Evolutionary conservation across 2,888 invertebrate genomes (phyloP), one percentile per base, ranked within the genome.

Genomic region (Ormia ochracea): DNA sequence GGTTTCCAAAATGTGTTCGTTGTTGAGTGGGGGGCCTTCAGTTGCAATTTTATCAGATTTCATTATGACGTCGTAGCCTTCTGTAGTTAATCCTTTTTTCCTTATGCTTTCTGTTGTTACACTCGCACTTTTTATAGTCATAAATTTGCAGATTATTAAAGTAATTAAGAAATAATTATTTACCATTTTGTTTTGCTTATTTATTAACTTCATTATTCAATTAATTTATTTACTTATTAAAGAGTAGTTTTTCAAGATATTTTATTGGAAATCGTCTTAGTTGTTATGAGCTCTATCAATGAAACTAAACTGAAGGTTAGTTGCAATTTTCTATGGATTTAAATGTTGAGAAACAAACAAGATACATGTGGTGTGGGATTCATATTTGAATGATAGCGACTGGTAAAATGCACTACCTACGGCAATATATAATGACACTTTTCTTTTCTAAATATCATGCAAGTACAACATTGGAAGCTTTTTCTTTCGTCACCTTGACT

Each of bases 301-400:
- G 43, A 66, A 52, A 59, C 70, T 52, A n/a, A 69, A 69, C 76
- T 76, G 38, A 72, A 54, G 28, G 14, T 52, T 52, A 12, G 38
- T 59, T 12, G 31, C 14, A 17, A 26, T 38, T 38, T 59, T 65
- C 19, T 48, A 26, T 38, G 14, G 17, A 17, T 65, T 54, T 73
- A 54, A 73, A 73, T 54, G 54, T 52, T 54, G 12, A 19, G 45
- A 63, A 36, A 3, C 26, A 54, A 73, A 73, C 54, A 23, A 63
- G 43, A 31, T 63, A 48, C 33, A 31, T 10, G 33, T 33, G 26
- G 33, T 72, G 59, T 61, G 61, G 72, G 61, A 61, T 43, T 52
- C 52, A 43, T 52, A 72, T 21, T 61, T 28, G 17, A 41, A 5
- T 72, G 59, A n/a, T 14, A 26, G 14, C 38, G 68, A 36, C 56